Base-by-base conservation (phyloP, 2,113 vertebrate genomes). In the Synodontis membranacea region DNA sequence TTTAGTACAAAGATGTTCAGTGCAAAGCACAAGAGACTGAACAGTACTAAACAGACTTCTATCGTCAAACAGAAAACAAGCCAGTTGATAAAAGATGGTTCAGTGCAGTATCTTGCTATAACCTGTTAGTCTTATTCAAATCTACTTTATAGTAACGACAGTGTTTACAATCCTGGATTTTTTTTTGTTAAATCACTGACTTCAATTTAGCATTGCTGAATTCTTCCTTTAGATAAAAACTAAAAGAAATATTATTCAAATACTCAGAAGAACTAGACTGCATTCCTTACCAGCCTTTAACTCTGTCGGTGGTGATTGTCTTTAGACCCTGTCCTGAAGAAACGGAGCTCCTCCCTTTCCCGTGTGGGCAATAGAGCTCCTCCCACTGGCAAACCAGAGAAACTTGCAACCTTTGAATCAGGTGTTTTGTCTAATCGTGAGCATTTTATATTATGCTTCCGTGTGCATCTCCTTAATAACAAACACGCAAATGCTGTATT, bases 281-380 rank as follows among this genome's bases (percentile, higher is more conserved):
- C 64, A 87, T 86, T 83, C 84, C 86, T 84, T 79, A 46, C 75
- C 89, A 83, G 84, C 89, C 86, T 91, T 7, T 93, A 93, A 94
- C 83, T 84, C 76, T 90, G 82, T 86, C 54, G 75, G 92, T 88
- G 74, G 42, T 80, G 31, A 90, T 88, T 94, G 89, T 97, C 92
- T 92, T 86, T 95, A 98, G 97, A 95, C 92, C 94, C 90, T 92
- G 84, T 90, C 87, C 88, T 95, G 93, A 96, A 94, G 95, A 97
- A 93, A 93, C 96, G 96, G 93, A 98, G 96, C 90, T 96, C 96
- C 79, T 97, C 97, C 90, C 94, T 98, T 89, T 95, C 87, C 91
- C 97, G 96, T 93, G 94, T 95, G 92, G 94, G 92, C 91, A 95
- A 89, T 93, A 96, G 95, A 94, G 88, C 92, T 37, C 93, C 93